These are phyloP conservation scores for Sylvia borin DNA, from an alignment of 2,797 vertebrate genomes.

Conservation along the genomic window DNA sequence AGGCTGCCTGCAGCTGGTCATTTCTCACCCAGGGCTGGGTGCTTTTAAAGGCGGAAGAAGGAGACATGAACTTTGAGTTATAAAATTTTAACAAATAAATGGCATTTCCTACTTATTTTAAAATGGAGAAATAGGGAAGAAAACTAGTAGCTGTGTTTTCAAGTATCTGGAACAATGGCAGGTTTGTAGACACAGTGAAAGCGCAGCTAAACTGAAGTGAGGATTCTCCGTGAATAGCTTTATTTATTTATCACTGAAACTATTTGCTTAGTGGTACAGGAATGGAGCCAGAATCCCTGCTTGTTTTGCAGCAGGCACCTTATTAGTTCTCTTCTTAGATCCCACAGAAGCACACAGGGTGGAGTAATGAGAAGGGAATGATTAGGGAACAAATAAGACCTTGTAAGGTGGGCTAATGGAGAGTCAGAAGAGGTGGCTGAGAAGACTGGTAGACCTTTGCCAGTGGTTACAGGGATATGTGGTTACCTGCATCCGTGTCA, in stretches of 20 bases:
- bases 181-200: slow-evolving; percentile 25
- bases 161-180: slow-evolving; percentile 2
- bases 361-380: neutral
- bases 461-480: neutral
- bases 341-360: neutral
- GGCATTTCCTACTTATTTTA: slow-evolving; percentile 48
- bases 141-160: slow-evolving; percentile 35
- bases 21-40: slow-evolving; percentile 73
- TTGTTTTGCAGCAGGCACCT: slow-evolving; percentile 31
- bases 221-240: neutral
- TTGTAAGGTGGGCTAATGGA: neutral
- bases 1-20: slow-evolving; percentile 72
- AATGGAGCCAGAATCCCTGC: neutral
- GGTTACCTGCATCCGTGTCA: neutral
- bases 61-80: slow-evolving; percentile 43
- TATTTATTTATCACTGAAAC: slow-evolving; percentile 54
- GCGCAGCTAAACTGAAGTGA: neutral
- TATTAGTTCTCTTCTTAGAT: slow-evolving; percentile 36
- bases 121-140: slow-evolving; percentile 49
- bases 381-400: neutral
- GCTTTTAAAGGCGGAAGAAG: slow-evolving; percentile 59
- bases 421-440: neutral
- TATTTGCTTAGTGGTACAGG: neutral
- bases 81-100: slow-evolving; percentile 68
- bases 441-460: neutral